Evolutionary conservation across 2,113 vertebrate species (phyloP), one percentile per base, ranked within the genome.

Genomic region (Scortum barcoo): DNA sequence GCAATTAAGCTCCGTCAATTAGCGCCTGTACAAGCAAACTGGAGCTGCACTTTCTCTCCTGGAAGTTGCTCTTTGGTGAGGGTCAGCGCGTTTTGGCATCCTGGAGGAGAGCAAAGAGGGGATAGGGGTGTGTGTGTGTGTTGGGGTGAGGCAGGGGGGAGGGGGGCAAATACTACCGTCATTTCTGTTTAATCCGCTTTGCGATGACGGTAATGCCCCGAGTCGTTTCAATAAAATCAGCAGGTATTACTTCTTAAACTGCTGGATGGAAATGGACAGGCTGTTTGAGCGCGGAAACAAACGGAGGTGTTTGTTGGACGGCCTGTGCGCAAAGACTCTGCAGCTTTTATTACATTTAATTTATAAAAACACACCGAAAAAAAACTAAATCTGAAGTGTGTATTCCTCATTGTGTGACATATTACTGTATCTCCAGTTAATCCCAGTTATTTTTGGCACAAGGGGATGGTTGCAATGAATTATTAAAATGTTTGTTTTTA

Each of bases 1-100:
- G 93, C 90, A 82, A 92, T 91, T 95, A 95, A 92, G 86, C 84
- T 70, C 72, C 89, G 90, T 93, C 87, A 95, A 96, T 97, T 95
- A 95, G 94, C 91, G 90, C 76, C 92, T 88, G 77, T 94, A 95
- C 94, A 94, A 88, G 75, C 67, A 79, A 88, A 78, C 4, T 62
- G 77, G 60, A 88, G 74, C 81, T 87, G 72, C 85, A 91, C 93
- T 91, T 91, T 93, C 82, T 87, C 90, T 92, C 73, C 71, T 86
- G 88, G 84, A 87, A 87, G 85, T 67, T 87, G 85, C 53, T 72
- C 75, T 85, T 86, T 77, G 78, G 77, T 78, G 83, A 90, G 93
- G 89, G 90, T 93, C 92, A 94, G 87, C 76, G 84, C 79, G 50
- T 73, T 89, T 87, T 83, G 86, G 72, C 76, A 71, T 77, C 79